phyloP scores from a whole-genome alignment of 2,797 vertebrate species.

The Oreochromis mossambicus region DNA sequence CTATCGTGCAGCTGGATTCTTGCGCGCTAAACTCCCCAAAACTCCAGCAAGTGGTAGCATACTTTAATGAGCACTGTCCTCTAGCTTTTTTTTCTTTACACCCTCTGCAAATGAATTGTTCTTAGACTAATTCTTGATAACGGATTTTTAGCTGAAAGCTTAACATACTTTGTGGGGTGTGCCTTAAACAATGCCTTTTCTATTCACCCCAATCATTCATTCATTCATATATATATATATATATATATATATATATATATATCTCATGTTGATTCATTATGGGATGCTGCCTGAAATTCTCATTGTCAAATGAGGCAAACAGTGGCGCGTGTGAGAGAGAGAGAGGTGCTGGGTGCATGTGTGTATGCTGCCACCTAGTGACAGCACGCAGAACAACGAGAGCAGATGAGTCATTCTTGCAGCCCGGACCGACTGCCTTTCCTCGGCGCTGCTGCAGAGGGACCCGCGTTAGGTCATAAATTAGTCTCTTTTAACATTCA shows the following conservation, averaged over 20 bases:
- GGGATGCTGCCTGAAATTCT: slow-evolving; percentile 32
- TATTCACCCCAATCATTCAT: slow-evolving; percentile 21
- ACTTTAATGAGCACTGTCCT: neutral
- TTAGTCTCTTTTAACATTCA: slow-evolving; percentile 70
- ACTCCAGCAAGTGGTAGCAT: neutral
- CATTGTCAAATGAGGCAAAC: slow-evolving; percentile 13
- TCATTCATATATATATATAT: too few relatives aligned
- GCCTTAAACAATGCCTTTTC: neutral
- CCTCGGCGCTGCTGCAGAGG: slow-evolving; percentile 39
- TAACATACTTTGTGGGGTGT: neutral
- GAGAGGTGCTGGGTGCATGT: neutral
- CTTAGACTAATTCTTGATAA: neutral
- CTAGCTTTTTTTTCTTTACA: neutral
- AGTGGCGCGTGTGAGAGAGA: neutral
- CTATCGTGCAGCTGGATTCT: neutral
- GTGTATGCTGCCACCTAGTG: slow-evolving; percentile 68
- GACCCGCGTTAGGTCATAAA: slow-evolving; percentile 54
- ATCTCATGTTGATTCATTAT: slow-evolving; percentile 39
- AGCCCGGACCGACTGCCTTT: slow-evolving; percentile 15
- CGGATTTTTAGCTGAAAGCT: neutral
- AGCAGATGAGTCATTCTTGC: slow-evolving; percentile 48
- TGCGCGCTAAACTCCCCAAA: neutral
- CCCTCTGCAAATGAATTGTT: neutral
- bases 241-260: too few relatives aligned
- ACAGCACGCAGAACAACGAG: neutral